Evolutionary conservation across 2,888 invertebrate genomes (phyloP).

Genomic region (Carpatolechia fugitivella): DNA sequence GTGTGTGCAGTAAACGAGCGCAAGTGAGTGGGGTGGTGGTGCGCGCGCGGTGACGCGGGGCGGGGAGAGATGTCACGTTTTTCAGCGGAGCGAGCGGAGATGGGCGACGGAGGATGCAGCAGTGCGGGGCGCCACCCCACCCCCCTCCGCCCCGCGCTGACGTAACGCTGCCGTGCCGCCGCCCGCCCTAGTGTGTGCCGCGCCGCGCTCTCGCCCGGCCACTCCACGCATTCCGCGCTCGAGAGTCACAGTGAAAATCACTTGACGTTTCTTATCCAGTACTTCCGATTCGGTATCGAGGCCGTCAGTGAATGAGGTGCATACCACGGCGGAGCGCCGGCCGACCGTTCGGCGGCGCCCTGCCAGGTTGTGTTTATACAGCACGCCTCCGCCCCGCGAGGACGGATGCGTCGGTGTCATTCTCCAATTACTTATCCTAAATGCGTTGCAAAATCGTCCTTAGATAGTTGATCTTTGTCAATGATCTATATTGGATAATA

Average conservation of each 20-base stretch:
- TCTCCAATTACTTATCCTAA: slow-evolving; percentile 59
- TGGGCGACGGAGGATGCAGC: slow-evolving; percentile 72
- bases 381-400: slow-evolving; percentile 58
- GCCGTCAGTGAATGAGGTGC: slow-evolving; percentile 67
- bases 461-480: slow-evolving; percentile 1
- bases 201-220: slow-evolving; percentile 71
- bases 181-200: slow-evolving; percentile 76
- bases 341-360: slow-evolving; percentile 33
- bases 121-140: slow-evolving; percentile 56
- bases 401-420: slow-evolving; percentile 68
- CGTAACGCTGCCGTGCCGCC: slow-evolving; percentile 73
- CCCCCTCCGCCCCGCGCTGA: slow-evolving; percentile 56
- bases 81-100: slow-evolving; percentile 63
- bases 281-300: slow-evolving; percentile 53
- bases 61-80: slow-evolving; percentile 63
- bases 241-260: slow-evolving; percentile 68
- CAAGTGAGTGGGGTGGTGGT: slow-evolving; percentile 41
- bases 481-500: too few relatives aligned
- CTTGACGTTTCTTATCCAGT: slow-evolving; percentile 69
- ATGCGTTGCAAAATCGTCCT: slow-evolving; percentile 56
- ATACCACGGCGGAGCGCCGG: slow-evolving; percentile 52
- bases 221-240: slow-evolving; percentile 58
- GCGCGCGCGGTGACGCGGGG: slow-evolving; percentile 26
- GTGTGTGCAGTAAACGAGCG: slow-evolving; percentile 49
- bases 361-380: slow-evolving; percentile 33